Evolutionary conservation across 2,113 vertebrate genomes (phyloP), one percentile per base, ranked within the genome.

Genomic region (Gasterosteus aculeatus): DNA sequence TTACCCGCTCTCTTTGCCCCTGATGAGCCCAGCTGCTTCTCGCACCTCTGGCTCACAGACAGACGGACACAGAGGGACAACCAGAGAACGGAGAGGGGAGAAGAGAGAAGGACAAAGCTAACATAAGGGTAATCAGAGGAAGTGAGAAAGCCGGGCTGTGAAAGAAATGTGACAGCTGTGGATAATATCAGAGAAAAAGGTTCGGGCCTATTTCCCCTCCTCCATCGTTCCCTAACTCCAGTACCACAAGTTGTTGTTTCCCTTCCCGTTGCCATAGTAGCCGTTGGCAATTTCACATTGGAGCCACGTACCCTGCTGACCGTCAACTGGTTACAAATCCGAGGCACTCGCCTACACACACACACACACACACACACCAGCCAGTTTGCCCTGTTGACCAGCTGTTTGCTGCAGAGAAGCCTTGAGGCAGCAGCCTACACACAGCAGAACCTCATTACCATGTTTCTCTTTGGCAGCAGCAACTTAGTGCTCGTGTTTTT

Each of bases 301-400:
- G 67, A 90, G 85, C 80, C 73, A 83, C 86, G 83, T 90, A 87
- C 90, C 90, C 88, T 87, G 89, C 87, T 89, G 89, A 93, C 88
- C 90, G 70, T 83, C 86, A 88, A 79, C 80, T 69, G 85, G 82
- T 76, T 85, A 68, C 82, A 87, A 88, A 88, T 87, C 72, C 16
- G 69, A 85, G 86, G 83, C 79, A n/a, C 74, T 81, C 83, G 89
- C 90, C 89, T 82, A 92, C 89, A 84, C 82, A 85, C 63, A 85
- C 54, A 59, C 58, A 72, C 19, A 49, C 60, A 61, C 51, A 39
- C 66, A 66, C 63, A 35, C 16, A 49, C 44, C 5, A 71, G 26
- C 44, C 69, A 41, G 71, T 68, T 58, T 84, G 80, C 63, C 81
- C 81, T 80, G 83, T 66, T 87, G 82, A 87, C 69, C 82, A 86